Base-by-base conservation (phyloP, 2,113 vertebrate species). In the Microtus pennsylvanicus region DNA sequence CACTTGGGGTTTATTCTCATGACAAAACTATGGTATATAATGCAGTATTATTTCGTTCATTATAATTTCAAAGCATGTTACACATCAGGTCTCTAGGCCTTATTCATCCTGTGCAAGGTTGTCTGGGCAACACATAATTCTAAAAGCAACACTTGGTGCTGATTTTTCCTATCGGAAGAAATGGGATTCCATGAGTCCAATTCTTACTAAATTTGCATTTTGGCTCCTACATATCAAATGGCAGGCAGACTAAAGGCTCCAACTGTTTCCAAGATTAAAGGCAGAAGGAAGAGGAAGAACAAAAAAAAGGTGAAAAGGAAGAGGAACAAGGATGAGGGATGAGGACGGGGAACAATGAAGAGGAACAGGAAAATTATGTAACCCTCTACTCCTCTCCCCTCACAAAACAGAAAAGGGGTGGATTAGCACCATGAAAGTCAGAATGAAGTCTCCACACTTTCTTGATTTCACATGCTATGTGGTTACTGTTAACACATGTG, bases 401-500 rank as follows among this genome's bases (percentile, higher is more conserved):
- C 0, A 26, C 50, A 76, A 52, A 91, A 89, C n/a, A 95, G 91
- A 89, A 94, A 93, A 83, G 69, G 35, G 61, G 94, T 91, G 88
- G 72, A 75, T 78, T 42, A 94, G 81, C 82, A 80, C 70, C 82
- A 83, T 47, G 76, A 82, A 94, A 77, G 77, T 74, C 94, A 82
- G 33, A 97, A 78, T 50, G 28, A 96, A 96, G 86, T 24, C 8
- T 67, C 61, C 74, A 86, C 82, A 91, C 50, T 80, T 91, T 89
- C 91, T 89, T 96, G 42, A 94, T 96, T 96, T 86, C 78, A 89
- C 92, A 96, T 81, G 75, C 85, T 70, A 63, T 13, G 0, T 16
- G 24, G 85, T 93, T 91, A 80, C 89, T 91, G n/a, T 93, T 96
- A 87, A 74, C 92, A 96, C 97, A 97, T 90, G 94, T 97, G 97